Evolutionary conservation across 2,113 vertebrate species (phyloP).

Genomic region (Cygnus buccinator): DNA sequence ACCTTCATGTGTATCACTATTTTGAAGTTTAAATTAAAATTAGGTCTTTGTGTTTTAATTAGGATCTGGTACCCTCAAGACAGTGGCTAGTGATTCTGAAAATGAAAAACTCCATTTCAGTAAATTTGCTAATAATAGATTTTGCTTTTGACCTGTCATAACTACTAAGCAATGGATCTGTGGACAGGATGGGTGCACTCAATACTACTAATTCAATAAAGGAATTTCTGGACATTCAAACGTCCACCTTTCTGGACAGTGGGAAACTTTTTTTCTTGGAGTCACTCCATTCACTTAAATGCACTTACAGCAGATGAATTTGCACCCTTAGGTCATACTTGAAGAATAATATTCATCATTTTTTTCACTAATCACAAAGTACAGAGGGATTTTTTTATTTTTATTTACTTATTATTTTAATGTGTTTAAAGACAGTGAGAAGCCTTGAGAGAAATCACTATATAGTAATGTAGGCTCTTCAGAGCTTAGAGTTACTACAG

Average conservation of each 20-base stretch:
- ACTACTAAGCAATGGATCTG: slow-evolving; percentile 32
- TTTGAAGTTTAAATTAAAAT: neutral
- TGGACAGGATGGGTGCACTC: neutral
- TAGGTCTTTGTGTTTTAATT: neutral
- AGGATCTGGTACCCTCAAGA: neutral
- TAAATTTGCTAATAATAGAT: slow-evolving; percentile 24
- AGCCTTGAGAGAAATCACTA: neutral
- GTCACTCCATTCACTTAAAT: slow-evolving; percentile 18
- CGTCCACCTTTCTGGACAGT: neutral
- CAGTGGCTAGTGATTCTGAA: neutral
- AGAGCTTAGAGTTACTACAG: neutral
- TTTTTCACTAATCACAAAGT: neutral
- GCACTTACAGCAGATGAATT: slow-evolving; percentile 13
- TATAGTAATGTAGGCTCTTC: neutral
- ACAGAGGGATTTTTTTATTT: neutral
- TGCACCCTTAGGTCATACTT: neutral
- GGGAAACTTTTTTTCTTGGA: slow-evolving; percentile 37
- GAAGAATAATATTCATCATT: neutral
- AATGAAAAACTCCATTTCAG: slow-evolving; percentile 31
- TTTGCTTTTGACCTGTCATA: slow-evolving; percentile 29
- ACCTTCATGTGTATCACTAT: neutral
- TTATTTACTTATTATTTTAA: neutral
- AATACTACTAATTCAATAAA: slow-evolving; percentile 36
- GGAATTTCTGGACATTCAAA: neutral
- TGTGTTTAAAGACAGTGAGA: neutral